Conservation (phyloP, 2,888 invertebrate species). For the Euclidia mi region DNA sequence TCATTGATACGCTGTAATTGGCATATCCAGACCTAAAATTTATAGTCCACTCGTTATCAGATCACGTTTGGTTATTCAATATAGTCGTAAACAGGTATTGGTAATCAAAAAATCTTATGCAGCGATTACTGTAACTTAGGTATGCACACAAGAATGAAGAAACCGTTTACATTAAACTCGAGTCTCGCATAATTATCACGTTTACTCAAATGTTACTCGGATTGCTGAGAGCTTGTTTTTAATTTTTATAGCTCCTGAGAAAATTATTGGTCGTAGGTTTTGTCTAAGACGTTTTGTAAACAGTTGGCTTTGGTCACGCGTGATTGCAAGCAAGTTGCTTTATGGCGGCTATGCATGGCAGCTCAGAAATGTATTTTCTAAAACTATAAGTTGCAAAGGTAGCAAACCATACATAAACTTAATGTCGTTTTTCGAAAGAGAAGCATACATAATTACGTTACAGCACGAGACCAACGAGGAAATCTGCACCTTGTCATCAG, state of each 20-base stretch:
- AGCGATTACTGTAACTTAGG: constrained; percentile 1
- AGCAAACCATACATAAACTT: too few species aligned
- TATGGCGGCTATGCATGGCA: too few species aligned
- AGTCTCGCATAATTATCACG: constrained; percentile 2
- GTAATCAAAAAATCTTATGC: constrained; percentile 8
- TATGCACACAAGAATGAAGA: constrained; percentile 7
- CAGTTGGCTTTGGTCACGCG: too few species aligned
- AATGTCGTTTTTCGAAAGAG: too few species aligned
- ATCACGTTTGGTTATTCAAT: constrained; percentile 8
- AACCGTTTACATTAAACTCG: constrained; percentile 1
- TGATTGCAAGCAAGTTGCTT: too few species aligned
- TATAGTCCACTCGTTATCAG: neutral
- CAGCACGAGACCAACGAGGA: too few species aligned
- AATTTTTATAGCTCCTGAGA: neutral
- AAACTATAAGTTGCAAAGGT: too few species aligned
- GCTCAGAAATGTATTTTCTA: too few species aligned
- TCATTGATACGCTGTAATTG: constrained; percentile 2
- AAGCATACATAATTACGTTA: too few species aligned
- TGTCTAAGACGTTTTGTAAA: too few species aligned
- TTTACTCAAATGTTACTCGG: neutral
- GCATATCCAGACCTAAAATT: constrained; percentile 3
- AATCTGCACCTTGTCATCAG: too few species aligned
- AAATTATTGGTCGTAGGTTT: too few species aligned
- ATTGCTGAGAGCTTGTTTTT: neutral
- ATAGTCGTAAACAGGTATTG: constrained; percentile 5